phyloP scores from a whole-genome alignment of 2,113 vertebrate genomes.

The Echinops telfairi region DNA sequence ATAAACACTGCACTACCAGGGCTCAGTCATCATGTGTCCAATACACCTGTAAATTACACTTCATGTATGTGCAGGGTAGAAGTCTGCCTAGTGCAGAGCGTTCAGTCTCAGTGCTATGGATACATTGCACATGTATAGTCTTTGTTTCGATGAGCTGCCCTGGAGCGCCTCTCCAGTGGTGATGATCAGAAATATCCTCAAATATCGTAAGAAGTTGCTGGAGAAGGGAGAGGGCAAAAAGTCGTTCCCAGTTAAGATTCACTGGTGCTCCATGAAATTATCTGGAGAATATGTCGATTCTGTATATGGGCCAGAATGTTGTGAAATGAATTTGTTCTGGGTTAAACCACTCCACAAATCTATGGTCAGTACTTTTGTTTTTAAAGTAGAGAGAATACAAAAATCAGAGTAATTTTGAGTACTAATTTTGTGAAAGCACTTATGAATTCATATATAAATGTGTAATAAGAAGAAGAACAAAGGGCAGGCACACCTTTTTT shows the following conservation, averaged over 20 bases:
- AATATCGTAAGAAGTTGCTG: not conserved
- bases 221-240: not conserved
- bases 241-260: not conserved
- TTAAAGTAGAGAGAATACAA: slow-evolving; percentile 4
- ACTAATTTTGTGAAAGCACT: slow-evolving; percentile 3
- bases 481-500: too few species aligned
- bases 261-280: not conserved
- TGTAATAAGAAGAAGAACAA: too few species aligned
- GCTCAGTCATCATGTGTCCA: not conserved
- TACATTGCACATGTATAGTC: not conserved
- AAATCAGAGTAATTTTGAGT: not conserved
- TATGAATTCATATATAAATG: too few species aligned
- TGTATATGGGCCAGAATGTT: slow-evolving; percentile 20
- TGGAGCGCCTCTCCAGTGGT: not conserved
- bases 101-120: not conserved
- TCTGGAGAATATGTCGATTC: not conserved
- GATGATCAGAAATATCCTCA: slow-evolving; percentile 17
- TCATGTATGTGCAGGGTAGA: not conserved
- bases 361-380: not conserved
- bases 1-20: too few species aligned
- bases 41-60: not conserved
- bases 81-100: not conserved
- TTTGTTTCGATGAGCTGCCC: not conserved
- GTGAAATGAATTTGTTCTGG: not conserved
- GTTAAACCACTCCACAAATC: not conserved